Base-by-base conservation (phyloP, 1,140 invertebrate genomes). In the Stenopsyche tienmushanensis region DNA sequence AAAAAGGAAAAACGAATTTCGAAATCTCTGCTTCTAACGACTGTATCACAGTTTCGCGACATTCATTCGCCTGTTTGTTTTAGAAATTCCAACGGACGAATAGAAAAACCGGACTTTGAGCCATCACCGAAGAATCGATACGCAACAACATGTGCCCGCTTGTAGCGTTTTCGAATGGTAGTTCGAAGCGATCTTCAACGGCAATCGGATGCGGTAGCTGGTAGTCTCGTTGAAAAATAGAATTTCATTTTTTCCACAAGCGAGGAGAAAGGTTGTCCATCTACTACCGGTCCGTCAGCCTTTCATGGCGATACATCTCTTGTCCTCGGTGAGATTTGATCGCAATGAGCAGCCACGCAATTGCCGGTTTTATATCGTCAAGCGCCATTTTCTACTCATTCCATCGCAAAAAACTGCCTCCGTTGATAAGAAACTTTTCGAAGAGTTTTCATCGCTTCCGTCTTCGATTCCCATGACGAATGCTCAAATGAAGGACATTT, bases 201-300 rank as follows among this genome's bases (percentile, higher is more conserved):
- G n/a, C n/a, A n/a, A n/a, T n/a, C n/a, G n/a, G n/a, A n/a, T n/a
- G n/a, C n/a, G n/a, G n/a, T n/a, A n/a, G n/a, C n/a, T 15, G 44
- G 44, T 15, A 8, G 44, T 47, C 10, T 20, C 7, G 18, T 47
- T 47, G 44, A 47, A 47, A 47, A 47, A 47, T 47, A 47, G 44
- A 47, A 47, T 47, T 47, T 47, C 44, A 47, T 47, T 47, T 47
- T 47, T 47, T 47, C 44, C 44, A 47, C 44, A 8, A 7, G 34
- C 34, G 7, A 5, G 44, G 44, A 47, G 44, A 47, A 47, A 47
- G 44, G 44, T 15, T 47, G 44, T 47, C 44, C 44, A 20, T 47
- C 44, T 15, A 20, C 44, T 47, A 47, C 44, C 44, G 44, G 44
- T 47, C 44, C 44, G 18, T 47, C 44, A 47, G 17, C 44, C 44